Evolutionary conservation across 2,797 vertebrate genomes (phyloP).

Genomic region (Caiman crocodilus): DNA sequence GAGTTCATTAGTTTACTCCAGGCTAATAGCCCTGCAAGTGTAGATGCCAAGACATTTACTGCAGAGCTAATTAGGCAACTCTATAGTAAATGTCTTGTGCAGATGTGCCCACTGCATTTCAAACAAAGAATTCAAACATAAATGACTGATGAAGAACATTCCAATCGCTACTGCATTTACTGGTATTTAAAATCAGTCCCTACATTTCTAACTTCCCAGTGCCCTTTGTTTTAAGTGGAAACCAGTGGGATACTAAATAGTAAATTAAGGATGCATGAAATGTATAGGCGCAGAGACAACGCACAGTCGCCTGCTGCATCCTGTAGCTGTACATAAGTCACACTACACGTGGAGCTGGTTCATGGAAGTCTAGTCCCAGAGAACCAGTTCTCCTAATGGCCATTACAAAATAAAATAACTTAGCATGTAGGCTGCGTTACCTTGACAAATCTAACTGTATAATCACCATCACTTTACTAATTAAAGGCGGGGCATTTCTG

Average conservation of each 20-base stretch:
- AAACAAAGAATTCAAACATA: conserved; percentile 63
- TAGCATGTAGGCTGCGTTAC: background rate
- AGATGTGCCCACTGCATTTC: background rate
- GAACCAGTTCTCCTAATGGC: background rate
- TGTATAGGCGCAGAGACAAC: conserved; percentile 46
- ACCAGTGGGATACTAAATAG: conserved; percentile 63
- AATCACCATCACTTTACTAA: too few species aligned
- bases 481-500: background rate
- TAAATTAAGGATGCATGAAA: conserved; percentile 52
- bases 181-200: conserved; percentile 70
- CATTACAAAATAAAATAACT: background rate
- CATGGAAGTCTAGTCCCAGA: background rate
- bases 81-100: too few species aligned
- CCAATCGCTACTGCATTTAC: conserved; percentile 57
- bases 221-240: too few species aligned
- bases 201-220: too few species aligned
- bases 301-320: background rate
- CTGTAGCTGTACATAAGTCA: background rate
- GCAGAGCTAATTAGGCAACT: too few species aligned
- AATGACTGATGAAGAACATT: conserved; percentile 64
- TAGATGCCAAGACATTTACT: too few species aligned
- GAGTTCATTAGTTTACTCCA: too few species aligned
- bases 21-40: too few species aligned
- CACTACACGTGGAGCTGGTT: background rate
- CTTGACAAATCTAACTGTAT: too few species aligned